Base-by-base conservation (phyloP, 2,888 invertebrate species). In the Ochropleura plecta region DNA sequence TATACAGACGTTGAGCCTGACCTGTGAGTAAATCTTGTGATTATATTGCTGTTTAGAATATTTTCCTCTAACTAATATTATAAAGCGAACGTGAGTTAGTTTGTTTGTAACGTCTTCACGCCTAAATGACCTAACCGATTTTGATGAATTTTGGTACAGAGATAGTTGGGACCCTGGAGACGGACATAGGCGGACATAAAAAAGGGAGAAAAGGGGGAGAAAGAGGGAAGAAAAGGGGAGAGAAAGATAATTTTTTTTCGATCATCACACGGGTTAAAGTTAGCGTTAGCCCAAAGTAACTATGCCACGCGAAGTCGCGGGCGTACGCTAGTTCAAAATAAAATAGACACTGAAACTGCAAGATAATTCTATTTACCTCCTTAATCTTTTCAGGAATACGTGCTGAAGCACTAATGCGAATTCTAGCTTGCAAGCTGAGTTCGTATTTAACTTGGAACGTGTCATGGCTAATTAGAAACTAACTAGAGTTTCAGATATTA, bases 1-100 rank as follows among this genome's bases (percentile, higher is more conserved):
- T 96, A 96, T 82, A 96, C 96, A 0, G 96, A 96, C 59, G 95
- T 96, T 12, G 96, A 96, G 78, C 96, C 96, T 53, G 96, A 96
- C 79, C 78, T 96, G 96, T 96, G 75, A 96, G 96, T 95, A 88
- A 20, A 18, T 20, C 14, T 44, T 30, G 7, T 6, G 3, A 49
- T 71, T 16, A 16, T 18, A 0, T 18, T 8, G 14, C 57, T 44
- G 7, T 20, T 8, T 53, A 42, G 14, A 51, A 8, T 49, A 10
- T 20, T 14, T 18, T 30, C 30, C 30, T 30, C 30, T 30, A 30
- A 30, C 30, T 30, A 30, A 30, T 30, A 30, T 30, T 2, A 30
- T 30, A 30, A 30, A 30, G 1, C 30, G 3, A 30, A 30, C 1
- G 30, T 30, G 30, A 3, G 30, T 30, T 30, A 2, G 30, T 30